These are phyloP conservation scores for Ianthella basta DNA, from an alignment of 37 sponge, comb jelly and placozoan genomes.

Conservation along the genomic window DNA sequence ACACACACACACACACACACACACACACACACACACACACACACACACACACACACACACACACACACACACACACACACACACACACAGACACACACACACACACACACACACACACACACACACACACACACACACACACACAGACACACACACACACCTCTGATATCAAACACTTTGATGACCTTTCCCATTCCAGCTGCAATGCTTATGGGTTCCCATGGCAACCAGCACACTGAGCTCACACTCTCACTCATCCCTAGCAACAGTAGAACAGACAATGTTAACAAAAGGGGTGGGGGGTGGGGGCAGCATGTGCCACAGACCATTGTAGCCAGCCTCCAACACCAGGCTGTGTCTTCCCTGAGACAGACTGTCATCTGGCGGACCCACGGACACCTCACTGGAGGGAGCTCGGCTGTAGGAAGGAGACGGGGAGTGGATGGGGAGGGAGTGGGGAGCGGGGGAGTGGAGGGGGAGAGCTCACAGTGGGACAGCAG, in stretches of 20 bases:
- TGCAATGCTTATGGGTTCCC: slow-evolving; percentile 44
- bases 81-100: slow-evolving; percentile 20
- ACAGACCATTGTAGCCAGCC: too few species aligned
- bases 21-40: slow-evolving; percentile 15
- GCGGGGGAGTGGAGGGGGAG: too few species aligned
- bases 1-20: neutral
- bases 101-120: neutral
- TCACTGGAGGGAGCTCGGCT: too few species aligned
- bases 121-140: neutral
- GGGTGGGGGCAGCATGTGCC: too few species aligned
- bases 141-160: slow-evolving; percentile 8
- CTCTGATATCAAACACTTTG: slow-evolving; percentile 75
- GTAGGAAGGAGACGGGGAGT: neutral
- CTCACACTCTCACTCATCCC: slow-evolving; percentile 51
- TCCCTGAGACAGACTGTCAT: too few species aligned
- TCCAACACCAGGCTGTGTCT: too few species aligned
- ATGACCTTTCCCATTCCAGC: slow-evolving; percentile 72
- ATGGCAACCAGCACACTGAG: slow-evolving; percentile 67
- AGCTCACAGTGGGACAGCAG: too few species aligned
- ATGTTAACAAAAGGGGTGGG: too few species aligned
- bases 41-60: slow-evolving; percentile 3
- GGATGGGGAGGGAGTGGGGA: neutral
- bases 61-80: too few species aligned
- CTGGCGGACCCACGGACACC: too few species aligned
- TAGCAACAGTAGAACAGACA: neutral